Percentiles rank a stretch among this genome's conserved stretches.
These are phyloP conservation scores for Cydia splendana DNA, from an alignment of 1,140 invertebrate genomes.

Conservation along the genomic window DNA sequence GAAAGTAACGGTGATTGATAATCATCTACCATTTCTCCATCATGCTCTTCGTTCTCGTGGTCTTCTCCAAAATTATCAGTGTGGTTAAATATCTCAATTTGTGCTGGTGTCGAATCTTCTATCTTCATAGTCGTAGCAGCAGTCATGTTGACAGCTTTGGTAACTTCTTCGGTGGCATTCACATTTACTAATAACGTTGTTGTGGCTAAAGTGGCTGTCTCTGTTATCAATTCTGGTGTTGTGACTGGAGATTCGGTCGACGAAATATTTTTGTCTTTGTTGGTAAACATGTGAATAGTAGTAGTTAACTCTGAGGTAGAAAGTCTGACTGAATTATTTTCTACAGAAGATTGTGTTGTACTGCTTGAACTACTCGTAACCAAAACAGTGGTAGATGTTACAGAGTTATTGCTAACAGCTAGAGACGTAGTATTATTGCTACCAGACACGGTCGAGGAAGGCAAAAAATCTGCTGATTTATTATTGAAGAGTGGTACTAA, in stretches of 20 bases:
- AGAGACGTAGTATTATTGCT: neutral
- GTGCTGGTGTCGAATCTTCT: neutral
- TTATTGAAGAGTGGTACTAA: constrained; percentile 49
- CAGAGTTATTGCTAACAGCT: neutral
- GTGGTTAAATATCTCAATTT: constrained; percentile 24
- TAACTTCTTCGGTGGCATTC: neutral
- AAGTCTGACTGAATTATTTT: neutral
- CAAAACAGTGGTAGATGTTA: neutral
- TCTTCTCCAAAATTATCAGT: constrained; percentile 21
- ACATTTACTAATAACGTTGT: neutral
- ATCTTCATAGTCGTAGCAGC: neutral
- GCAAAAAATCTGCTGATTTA: constrained; percentile 26
- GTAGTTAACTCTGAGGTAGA: neutral
- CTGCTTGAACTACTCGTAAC: neutral
- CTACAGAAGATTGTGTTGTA: neutral
- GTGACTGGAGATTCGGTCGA: neutral
- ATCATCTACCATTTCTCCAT: constrained; percentile 52
- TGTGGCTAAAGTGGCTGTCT: neutral
- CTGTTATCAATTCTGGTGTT: neutral
- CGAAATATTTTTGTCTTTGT: neutral
- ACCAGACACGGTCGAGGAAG: neutral
- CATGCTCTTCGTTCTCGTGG: constrained; percentile 3
- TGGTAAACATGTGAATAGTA: neutral
- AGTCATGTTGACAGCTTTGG: neutral
- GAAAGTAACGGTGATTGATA: constrained; percentile 71